These are phyloP conservation scores for Stenodema calcarata DNA, from an alignment of 2,888 invertebrate species.

Conservation along the genomic window DNA sequence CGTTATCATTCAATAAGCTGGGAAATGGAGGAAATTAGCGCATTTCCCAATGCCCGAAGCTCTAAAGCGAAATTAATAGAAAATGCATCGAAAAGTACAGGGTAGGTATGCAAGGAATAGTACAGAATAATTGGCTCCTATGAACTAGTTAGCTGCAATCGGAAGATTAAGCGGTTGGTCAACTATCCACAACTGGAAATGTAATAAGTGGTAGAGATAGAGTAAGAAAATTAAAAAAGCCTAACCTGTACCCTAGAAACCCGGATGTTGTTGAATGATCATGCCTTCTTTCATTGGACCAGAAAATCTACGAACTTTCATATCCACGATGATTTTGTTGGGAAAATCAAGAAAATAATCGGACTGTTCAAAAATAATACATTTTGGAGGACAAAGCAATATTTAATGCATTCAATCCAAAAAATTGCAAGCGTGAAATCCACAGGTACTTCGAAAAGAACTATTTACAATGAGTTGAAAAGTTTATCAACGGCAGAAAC, in stretches of 20 bases:
- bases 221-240: not conserved
- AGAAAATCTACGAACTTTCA: not conserved
- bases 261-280: not conserved
- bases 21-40: no score
- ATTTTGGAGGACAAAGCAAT: not conserved
- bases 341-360: not conserved
- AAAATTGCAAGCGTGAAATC: constrained; percentile 36
- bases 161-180: not conserved
- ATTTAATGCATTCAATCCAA: constrained; percentile 29
- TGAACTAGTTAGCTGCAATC: not conserved
- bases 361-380: not conserved
- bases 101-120: no score
- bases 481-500: not conserved
- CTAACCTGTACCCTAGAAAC: not conserved
- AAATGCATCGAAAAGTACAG: no score
- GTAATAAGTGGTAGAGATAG: no score
- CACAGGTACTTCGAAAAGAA: not conserved
- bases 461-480: constrained; percentile 29
- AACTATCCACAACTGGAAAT: not conserved
- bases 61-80: no score
- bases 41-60: no score
- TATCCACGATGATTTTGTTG: not conserved
- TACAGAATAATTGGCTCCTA: not conserved
- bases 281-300: not conserved
- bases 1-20: no score